These are phyloP conservation scores for Planococcus citri DNA, from an alignment of 1,140 invertebrate species.

Conservation along the genomic window DNA sequence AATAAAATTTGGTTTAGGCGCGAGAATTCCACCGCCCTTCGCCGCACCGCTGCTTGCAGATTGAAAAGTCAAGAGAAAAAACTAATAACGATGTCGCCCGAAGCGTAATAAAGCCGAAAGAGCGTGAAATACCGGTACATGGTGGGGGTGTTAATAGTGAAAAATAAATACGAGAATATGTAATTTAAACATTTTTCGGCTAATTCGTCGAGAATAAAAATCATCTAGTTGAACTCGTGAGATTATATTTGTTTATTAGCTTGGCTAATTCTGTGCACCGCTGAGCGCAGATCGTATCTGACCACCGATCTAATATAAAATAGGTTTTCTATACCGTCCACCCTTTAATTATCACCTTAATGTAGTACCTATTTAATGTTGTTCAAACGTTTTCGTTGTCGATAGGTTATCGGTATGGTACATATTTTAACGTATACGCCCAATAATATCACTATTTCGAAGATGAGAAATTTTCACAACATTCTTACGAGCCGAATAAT, in stretches of 20 bases:
- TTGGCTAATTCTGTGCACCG: neutral
- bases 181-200: neutral
- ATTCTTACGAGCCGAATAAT: too few species aligned
- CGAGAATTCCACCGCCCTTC: too few species aligned
- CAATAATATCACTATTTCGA: neutral
- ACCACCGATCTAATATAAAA: neutral
- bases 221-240: too few species aligned
- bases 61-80: neutral
- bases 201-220: too few species aligned
- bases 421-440: neutral
- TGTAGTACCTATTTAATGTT: neutral
- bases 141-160: neutral
- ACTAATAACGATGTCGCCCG: neutral
- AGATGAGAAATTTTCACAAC: neutral
- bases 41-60: neutral
- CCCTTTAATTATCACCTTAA: slow-evolving; percentile 7
- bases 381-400: neutral
- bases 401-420: neutral
- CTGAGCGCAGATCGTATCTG: neutral
- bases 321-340: neutral
- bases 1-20: neutral
- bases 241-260: neutral
- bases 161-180: neutral
- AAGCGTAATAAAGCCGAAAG: neutral
- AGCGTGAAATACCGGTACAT: neutral